Conservation (phyloP, 2,113 vertebrate species). For the Lontra canadensis region DNA sequence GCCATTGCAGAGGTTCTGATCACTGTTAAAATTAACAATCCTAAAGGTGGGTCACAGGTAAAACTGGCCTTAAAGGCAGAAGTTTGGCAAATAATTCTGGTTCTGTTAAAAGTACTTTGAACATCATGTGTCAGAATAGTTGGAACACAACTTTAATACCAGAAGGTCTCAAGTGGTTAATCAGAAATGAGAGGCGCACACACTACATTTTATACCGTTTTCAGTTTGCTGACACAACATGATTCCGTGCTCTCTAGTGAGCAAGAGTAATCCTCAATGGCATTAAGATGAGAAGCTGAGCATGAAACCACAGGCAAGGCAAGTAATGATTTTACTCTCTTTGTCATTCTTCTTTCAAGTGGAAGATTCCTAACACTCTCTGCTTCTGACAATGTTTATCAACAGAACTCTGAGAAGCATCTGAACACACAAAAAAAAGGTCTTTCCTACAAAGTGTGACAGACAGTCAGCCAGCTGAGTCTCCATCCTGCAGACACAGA, state of each 20-base stretch:
- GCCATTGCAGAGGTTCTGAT: neutral
- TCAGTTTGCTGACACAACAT: conserved; percentile 22
- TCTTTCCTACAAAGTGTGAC: conserved; percentile 27
- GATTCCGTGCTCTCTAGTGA: neutral
- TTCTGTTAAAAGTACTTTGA: neutral
- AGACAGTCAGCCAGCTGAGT: conserved; percentile 41
- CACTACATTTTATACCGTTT: neutral
- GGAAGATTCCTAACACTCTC: conserved; percentile 32
- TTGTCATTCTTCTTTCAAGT: conserved; percentile 59
- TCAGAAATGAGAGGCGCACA: conserved; percentile 12
- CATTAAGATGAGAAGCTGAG: neutral
- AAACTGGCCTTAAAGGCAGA: conserved; percentile 42
- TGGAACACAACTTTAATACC: conserved; percentile 33
- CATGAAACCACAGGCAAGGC: neutral
- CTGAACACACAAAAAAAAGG: neutral
- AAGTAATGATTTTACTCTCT: conserved; percentile 9
- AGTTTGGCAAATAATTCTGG: neutral
- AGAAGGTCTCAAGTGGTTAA: neutral
- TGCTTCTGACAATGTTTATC: neutral
- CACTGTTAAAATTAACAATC: conserved; percentile 29
- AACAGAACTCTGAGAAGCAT: conserved; percentile 47
- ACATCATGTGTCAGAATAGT: neutral
- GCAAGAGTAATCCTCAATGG: neutral
- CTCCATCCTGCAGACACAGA: neutral
- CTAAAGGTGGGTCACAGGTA: conserved; percentile 8